Percentiles rank a stretch among this genome's conserved stretches.
These are phyloP conservation scores for Helleia helle DNA, from an alignment of 2,888 invertebrate genomes.

Conservation along the genomic window DNA sequence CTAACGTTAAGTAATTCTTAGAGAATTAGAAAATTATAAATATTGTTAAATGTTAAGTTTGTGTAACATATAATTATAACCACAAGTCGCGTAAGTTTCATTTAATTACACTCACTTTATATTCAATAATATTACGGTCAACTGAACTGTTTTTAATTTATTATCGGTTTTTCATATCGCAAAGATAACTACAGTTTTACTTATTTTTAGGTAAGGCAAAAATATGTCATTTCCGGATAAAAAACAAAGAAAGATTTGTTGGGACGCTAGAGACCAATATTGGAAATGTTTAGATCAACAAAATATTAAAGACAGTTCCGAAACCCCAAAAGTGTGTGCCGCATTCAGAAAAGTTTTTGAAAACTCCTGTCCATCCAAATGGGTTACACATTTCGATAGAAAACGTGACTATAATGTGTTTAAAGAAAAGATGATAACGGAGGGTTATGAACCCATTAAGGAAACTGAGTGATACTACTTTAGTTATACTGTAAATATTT, in stretches of 20 bases:
- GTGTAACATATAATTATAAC: background rate
- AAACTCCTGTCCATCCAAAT: constrained; percentile 84
- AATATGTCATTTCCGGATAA: constrained; percentile 88
- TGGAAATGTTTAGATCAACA: constrained; percentile 90
- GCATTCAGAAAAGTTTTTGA: constrained; percentile 83
- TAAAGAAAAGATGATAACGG: constrained; percentile 88
- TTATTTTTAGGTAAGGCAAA: constrained; percentile 50
- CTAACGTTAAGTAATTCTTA: background rate
- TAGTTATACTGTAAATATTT: constrained; percentile 44
- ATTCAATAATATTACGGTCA: background rate
- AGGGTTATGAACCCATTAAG: constrained; percentile 87
- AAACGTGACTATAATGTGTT: constrained; percentile 90
- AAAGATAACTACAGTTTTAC: constrained; percentile 23
- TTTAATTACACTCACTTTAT: background rate
- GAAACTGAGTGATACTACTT: constrained; percentile 41
- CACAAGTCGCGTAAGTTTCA: background rate
- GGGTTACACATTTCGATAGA: constrained; percentile 96
- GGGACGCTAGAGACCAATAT: constrained; percentile 88
- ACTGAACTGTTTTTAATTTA: constrained; percentile 13
- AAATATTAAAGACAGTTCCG: constrained; percentile 74
- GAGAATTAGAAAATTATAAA: background rate
- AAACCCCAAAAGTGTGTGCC: constrained; percentile 74
- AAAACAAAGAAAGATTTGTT: constrained; percentile 86
- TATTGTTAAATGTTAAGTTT: background rate
- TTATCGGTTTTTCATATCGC: background rate